Evolutionary conservation across 2,888 invertebrate genomes (phyloP).

Genomic region (Campoletis raptor): DNA sequence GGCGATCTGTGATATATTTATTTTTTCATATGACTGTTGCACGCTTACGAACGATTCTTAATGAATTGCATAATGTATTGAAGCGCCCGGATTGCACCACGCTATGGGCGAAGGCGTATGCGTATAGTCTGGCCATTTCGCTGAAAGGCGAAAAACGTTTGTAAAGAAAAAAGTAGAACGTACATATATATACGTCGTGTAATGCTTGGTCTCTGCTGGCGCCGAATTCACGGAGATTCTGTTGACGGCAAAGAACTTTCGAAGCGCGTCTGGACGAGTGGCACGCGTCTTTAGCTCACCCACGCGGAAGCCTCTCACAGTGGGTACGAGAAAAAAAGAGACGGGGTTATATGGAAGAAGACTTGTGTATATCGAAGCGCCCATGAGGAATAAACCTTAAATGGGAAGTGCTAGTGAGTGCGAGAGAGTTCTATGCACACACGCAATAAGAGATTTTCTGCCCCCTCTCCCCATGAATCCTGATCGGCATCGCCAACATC

Average conservation of each 20-base stretch:
- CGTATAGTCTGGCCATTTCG: conserved; percentile 35
- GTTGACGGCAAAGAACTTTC: conserved; percentile 57
- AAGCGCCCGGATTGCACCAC: conserved; percentile 35
- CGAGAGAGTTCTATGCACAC: conserved; percentile 66
- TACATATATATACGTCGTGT: conserved; percentile 46
- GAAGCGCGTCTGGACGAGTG: conserved; percentile 69
- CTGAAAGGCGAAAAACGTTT: conserved; percentile 62
- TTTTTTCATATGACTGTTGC: conserved; percentile 21
- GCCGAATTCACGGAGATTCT: conserved; percentile 67
- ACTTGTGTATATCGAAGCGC: conserved; percentile 62
- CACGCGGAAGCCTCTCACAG: conserved; percentile 65
- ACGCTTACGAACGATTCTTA: conserved; percentile 23
- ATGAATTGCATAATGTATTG: conserved; percentile 64
- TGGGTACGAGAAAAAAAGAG: conserved; percentile 55
- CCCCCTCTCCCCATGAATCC: conserved; percentile 60
- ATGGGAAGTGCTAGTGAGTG: conserved; percentile 47
- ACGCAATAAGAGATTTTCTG: conserved; percentile 70
- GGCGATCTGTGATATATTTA: conserved; percentile 12
- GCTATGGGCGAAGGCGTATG: conserved; percentile 44
- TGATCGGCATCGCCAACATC: conserved; percentile 47
- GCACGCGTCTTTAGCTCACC: conserved; percentile 72
- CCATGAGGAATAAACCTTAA: conserved; percentile 50
- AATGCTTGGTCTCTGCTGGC: conserved; percentile 61
- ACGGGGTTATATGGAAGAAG: conserved; percentile 55
- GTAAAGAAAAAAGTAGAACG: conserved; percentile 54